Evolutionary conservation across 23 tunicate genomes (phyloP), one percentile per base, ranked within the genome.

Genomic region (Ciona savignyi): DNA sequence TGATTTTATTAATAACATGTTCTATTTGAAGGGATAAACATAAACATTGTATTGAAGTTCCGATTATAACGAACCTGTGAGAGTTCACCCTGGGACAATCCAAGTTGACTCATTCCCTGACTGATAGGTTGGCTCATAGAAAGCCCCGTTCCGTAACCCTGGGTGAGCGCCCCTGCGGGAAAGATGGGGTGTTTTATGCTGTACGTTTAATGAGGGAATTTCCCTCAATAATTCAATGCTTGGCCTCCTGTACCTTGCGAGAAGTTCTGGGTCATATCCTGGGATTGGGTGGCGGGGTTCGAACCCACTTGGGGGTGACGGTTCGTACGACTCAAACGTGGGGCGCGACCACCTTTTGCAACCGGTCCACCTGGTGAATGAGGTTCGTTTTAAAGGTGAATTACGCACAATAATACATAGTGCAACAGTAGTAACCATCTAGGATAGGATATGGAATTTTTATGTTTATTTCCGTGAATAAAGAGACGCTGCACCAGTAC

Each of bases 261-360:
- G 81, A 93, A 93, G 84, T 74, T 81, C 61, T 93, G 98, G 15
- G 98, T 93, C 98, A 93, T 93, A 31, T 93, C 98, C 64, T 93
- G 98, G 3, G 97, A 91, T 51, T 91, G 97, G 23, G 77, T 81
- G 4, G 71, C 84, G 4, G 71, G 88, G 29, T 83, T 88, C 25
- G 67, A 42, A n/a, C 65, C 74, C 25, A 25, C 78, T 19, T 68
- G 75, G n/a, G 35, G 71, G n/a, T 71, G 83, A 9, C 81, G 82
- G 33, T 66, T 74, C 68, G 61, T 72, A 64, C 90, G 68, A 61
- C 85, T 91, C 66, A 91, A 74, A 23, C 97, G 75, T 6, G 97
- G 97, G 34, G 97, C 97, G 4, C 97, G 85, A 20, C 91, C 78
- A 23, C 77, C 70, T 76, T 83, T 83, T 4, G 76, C 70, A 32